Percentiles rank a stretch among this genome's conserved stretches.
phyloP scores from a whole-genome alignment of 2,888 invertebrate genomes.

The Rhaphigaster nebulosa region DNA sequence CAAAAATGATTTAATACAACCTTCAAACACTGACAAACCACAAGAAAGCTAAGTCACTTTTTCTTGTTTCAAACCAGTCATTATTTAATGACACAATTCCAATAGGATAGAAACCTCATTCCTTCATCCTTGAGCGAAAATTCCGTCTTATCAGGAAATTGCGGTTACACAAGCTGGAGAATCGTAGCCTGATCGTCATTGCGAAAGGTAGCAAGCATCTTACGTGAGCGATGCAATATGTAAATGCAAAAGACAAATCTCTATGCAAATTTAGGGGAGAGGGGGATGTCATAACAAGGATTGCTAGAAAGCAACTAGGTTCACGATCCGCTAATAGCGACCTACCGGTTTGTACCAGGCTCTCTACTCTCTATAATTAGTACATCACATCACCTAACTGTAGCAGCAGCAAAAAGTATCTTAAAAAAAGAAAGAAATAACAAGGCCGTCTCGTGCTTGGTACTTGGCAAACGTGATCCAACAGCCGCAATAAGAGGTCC shows the following conservation, averaged over 20 bases:
- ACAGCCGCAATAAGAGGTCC: not conserved
- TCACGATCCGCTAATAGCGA: not conserved
- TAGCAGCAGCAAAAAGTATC: not conserved
- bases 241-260: constrained; percentile 31
- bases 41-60: not conserved
- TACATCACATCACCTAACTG: not conserved
- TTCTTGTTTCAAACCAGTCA: not conserved
- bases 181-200: not conserved
- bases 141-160: not conserved
- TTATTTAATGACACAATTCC: not conserved
- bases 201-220: not conserved
- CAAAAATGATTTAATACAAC: not conserved
- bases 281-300: not conserved
- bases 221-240: constrained; percentile 33
- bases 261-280: not conserved
- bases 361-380: not conserved
- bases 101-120: not conserved
- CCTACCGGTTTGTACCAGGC: not conserved
- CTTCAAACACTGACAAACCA: not conserved
- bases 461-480: not conserved
- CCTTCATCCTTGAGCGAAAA: not conserved
- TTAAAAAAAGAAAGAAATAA: not conserved
- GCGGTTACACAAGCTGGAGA: not conserved
- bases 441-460: not conserved
- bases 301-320: not conserved